A percentile compares a stretch with the other conserved stretches of the same genome.
Evolutionary conservation across 1,140 invertebrate genomes (phyloP).

Genomic region (fruit fly (Drosophila melanogaster)): Release_6_plus_ISO1_MT NT_033777.3:23080501-23081000

Average conservation of each 20-base stretch:
- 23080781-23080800: constrained; percentile 79
- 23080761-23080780: constrained; percentile 80
- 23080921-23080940: constrained; percentile 7
- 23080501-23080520: neutral
- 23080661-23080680: constrained; percentile 39
- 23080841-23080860: constrained; percentile 73
- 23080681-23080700: neutral
- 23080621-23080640: constrained; percentile 68
- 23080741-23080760: constrained; percentile 59
- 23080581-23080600: constrained; percentile 13
- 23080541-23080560: constrained; percentile 61
- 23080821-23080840: constrained; percentile 66
- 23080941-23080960: constrained; percentile 27
- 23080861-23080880: constrained; percentile 42
- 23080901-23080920: constrained; percentile 9
- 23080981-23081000: constrained; percentile 63
- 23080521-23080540: constrained; percentile 17
- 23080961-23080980: constrained; percentile 67
- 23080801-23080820: constrained; percentile 69
- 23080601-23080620: constrained; percentile 59
- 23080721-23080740: constrained; percentile 5
- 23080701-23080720: constrained; percentile 5
- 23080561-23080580: constrained; percentile 54
- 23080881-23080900: constrained; percentile 38
- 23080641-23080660: constrained; percentile 35